Evolutionary conservation across 2,113 vertebrate genomes (phyloP).

Genomic region (Oceanites oceanicus): DNA sequence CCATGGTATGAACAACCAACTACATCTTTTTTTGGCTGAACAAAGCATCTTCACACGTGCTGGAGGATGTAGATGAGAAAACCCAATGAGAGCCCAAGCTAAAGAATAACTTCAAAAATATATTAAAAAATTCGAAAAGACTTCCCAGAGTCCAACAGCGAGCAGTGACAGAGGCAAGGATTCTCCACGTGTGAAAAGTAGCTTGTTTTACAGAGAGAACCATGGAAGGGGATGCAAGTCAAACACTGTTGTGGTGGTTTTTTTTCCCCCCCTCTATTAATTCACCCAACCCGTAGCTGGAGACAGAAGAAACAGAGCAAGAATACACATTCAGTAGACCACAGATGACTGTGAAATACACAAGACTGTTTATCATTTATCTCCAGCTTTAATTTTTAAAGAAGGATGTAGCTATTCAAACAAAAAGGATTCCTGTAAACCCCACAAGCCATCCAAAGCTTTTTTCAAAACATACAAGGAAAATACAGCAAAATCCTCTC

Average conservation of each 20-base stretch:
- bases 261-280: neutral
- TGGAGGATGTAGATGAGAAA: accelerated
- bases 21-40: neutral
- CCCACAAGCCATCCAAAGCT: neutral
- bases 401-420: neutral
- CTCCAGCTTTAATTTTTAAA: neutral
- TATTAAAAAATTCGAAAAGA: neutral
- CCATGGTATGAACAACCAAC: neutral
- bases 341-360: neutral
- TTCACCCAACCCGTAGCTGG: neutral
- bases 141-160: neutral
- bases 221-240: neutral
- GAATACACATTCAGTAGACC: neutral
- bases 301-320: neutral
- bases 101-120: neutral
- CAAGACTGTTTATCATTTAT: neutral
- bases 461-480: neutral
- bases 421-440: neutral
- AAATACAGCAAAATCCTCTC: neutral
- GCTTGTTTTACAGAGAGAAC: neutral
- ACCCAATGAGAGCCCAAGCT: neutral
- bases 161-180: neutral
- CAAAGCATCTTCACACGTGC: neutral
- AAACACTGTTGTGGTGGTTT: neutral
- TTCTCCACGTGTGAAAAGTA: neutral